A percentile compares a stretch with the other conserved stretches of the same genome.
Conservation (phyloP, 2,888 invertebrate genomes). For the Aphodius granarius region DNA sequence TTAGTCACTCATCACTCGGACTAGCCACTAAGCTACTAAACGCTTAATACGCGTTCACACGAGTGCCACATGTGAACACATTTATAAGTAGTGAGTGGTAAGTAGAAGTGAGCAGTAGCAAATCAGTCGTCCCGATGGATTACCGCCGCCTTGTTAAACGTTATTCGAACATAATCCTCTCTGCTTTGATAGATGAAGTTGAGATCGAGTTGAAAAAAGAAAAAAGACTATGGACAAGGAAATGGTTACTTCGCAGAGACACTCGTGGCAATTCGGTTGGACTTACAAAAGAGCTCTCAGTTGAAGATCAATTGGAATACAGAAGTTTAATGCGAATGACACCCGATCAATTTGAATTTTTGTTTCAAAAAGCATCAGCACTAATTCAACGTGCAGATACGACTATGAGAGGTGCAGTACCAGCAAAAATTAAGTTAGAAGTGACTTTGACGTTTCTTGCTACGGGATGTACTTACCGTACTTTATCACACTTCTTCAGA, state of each 20-base stretch:
- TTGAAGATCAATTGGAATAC: not conserved
- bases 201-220: not conserved
- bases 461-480: not conserved
- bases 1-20: too few relatives aligned
- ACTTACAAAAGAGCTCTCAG: not conserved
- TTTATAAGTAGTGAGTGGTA: too few relatives aligned
- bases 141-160: too few relatives aligned
- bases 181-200: not conserved
- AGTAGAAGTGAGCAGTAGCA: too few relatives aligned
- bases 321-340: not conserved
- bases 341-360: not conserved
- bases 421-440: not conserved
- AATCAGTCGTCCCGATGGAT: too few relatives aligned
- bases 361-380: not conserved
- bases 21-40: too few relatives aligned
- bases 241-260: not conserved
- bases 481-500: not conserved
- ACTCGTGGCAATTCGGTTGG: not conserved
- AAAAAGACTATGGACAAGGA: constrained; percentile 1
- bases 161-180: too few relatives aligned
- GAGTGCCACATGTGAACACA: too few relatives aligned
- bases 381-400: not conserved
- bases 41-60: too few relatives aligned
- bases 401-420: not conserved
- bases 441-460: not conserved